These are phyloP conservation scores for Temnothorax nylanderi DNA, from an alignment of 1,140 invertebrate genomes.

Conservation along the genomic window DNA sequence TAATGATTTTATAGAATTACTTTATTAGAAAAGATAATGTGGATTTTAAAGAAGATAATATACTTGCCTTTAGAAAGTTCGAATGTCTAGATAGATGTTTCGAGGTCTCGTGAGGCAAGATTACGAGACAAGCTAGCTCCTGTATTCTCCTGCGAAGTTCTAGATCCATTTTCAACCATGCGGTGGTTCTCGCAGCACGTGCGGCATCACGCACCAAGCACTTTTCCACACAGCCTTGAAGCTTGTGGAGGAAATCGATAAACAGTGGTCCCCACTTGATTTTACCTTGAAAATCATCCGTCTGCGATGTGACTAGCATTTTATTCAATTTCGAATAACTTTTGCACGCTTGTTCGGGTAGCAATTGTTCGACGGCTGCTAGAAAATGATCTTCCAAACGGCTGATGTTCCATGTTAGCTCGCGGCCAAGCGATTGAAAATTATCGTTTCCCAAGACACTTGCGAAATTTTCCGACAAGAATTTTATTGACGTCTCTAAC, in stretches of 20 bases:
- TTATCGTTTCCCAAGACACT: constrained; percentile 88
- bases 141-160: constrained; percentile 87
- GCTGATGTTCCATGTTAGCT: constrained; percentile 89
- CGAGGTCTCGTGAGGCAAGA: constrained; percentile 82
- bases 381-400: constrained; percentile 89
- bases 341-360: constrained; percentile 90
- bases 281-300: constrained; percentile 77
- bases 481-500: constrained; percentile 89
- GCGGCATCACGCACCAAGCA: constrained; percentile 88
- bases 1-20: background rate
- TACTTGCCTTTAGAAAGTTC: constrained; percentile 80
- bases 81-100: constrained; percentile 81
- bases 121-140: constrained; percentile 87
- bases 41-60: background rate
- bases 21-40: constrained; percentile 8
- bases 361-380: constrained; percentile 87
- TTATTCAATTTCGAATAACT: constrained; percentile 87
- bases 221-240: constrained; percentile 87
- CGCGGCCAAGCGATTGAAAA: constrained; percentile 88
- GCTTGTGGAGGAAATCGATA: constrained; percentile 83
- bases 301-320: constrained; percentile 77
- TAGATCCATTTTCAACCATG: constrained; percentile 89
- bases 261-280: constrained; percentile 84
- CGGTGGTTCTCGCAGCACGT: constrained; percentile 87
- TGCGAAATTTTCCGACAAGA: constrained; percentile 89